A percentile compares a stretch with the other conserved stretches of the same genome.
Evolutionary conservation across 2,888 invertebrate genomes (phyloP).

Genomic region (Campoplex capitator): DNA sequence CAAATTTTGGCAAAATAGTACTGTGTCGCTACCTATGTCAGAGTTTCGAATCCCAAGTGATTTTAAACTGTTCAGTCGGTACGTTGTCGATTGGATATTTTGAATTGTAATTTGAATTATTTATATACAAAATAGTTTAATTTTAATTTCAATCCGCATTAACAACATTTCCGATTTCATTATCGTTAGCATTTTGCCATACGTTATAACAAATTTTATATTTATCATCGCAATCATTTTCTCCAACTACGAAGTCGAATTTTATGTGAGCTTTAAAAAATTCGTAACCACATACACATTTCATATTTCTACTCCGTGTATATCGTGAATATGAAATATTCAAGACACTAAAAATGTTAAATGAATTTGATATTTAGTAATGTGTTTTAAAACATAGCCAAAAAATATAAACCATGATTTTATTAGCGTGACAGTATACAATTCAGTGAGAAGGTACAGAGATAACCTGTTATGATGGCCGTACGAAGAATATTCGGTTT

Average conservation of each 20-base stretch:
- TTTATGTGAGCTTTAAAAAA: not conserved
- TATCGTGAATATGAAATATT: not conserved
- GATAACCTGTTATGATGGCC: conserved; percentile 47
- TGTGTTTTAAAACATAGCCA: not conserved
- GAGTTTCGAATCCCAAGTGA: not conserved
- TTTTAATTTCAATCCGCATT: not conserved
- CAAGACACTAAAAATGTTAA: not conserved
- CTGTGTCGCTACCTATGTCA: not conserved
- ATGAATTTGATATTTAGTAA: not conserved
- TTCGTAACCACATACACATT: not conserved
- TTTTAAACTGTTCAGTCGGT: not conserved
- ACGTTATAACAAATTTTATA: not conserved
- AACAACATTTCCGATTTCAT: not conserved
- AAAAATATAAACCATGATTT: not conserved
- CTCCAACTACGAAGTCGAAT: not conserved
- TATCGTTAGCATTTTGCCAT: not conserved
- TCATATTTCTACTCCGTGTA: not conserved
- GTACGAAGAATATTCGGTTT: conserved; percentile 51
- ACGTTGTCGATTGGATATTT: not conserved
- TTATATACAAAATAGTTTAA: not conserved
- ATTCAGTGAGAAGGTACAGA: not conserved
- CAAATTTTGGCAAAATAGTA: not conserved
- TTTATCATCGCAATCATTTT: not conserved
- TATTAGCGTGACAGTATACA: not conserved
- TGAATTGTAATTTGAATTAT: not conserved